Evolutionary conservation across 2,797 vertebrate genomes (phyloP), one percentile per base, ranked within the genome.

Genomic region (Lacerta agilis): DNA sequence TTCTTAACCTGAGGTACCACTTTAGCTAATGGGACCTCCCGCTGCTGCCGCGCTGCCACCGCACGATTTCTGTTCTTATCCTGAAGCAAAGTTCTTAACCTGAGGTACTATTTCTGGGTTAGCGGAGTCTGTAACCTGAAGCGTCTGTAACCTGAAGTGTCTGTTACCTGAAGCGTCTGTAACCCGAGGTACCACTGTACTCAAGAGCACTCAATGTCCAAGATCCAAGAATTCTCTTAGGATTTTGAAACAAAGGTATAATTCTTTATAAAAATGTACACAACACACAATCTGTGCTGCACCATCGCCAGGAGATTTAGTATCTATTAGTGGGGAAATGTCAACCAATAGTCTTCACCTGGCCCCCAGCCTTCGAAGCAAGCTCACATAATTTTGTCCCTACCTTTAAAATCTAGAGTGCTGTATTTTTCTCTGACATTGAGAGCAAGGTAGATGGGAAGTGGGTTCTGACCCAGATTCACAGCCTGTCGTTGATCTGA

Each of bases 361-460:
- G 64, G 25, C 25, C 86, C 10, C 2, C 3, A n/a, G 9, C 13
- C 67, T 81, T 88, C 73, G 87, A 86, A 75, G 89, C 77, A 1
- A 23, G 7, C 55, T 83, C 43, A 88, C 25, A 36, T 75, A 69
- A n/a, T 55, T 55, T 4, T 3, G 29, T 80, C 29, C 43, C 82
- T 96, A 97, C 97, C 97, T 97, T 97, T 96, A 92, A 97, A 98
- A 91, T 97, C 96, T 85, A 92, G 88, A 66, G 94, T 97, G 80
- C 94, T 97, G 20, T 95, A 89, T 66, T 95, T 91, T 88, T 91
- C 88, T 88, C 55, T 93, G 83, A 97, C 96, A 9, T 97, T 97
- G 88, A 98, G 79, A 5, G 95, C 86, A 38, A 97, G 36, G 3
- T 98, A 97, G 89, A 98, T 93, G 6, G 97, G 97, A 73, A 96